Percentiles rank a stretch among this genome's conserved stretches.
These are phyloP conservation scores for Patella pellucida DNA, from an alignment of 2,888 invertebrate species.

Conservation along the genomic window DNA sequence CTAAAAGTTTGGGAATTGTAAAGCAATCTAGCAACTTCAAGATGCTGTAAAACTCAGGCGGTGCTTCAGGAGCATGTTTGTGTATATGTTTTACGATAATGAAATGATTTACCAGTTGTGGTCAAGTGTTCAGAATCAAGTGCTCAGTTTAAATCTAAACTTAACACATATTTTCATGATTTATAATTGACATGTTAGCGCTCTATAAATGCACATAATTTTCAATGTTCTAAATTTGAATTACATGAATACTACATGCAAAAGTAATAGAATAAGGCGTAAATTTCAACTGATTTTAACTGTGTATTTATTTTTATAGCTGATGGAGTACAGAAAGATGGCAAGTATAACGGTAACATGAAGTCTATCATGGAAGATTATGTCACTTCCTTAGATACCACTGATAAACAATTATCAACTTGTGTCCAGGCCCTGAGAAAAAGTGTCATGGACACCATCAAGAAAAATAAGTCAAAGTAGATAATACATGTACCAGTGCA, in stretches of 20 bases:
- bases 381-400: constrained; percentile 33
- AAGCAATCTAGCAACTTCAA: too few relatives aligned
- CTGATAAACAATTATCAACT: constrained; percentile 38
- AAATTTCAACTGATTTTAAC: constrained; percentile 13
- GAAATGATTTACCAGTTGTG: too few relatives aligned
- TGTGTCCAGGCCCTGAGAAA: constrained; percentile 42
- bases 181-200: too few relatives aligned
- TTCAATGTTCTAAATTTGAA: not conserved
- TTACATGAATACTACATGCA: not conserved
- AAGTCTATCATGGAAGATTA: constrained; percentile 39
- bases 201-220: not conserved
- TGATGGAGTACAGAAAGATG: constrained; percentile 12
- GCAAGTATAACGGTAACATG: constrained; percentile 28
- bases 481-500: not conserved
- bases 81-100: too few relatives aligned
- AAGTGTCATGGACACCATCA: constrained; percentile 44
- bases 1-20: too few relatives aligned
- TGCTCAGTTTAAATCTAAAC: too few relatives aligned
- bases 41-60: too few relatives aligned
- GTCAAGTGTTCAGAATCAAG: too few relatives aligned
- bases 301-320: constrained; percentile 14
- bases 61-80: too few relatives aligned
- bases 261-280: not conserved
- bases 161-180: too few relatives aligned
- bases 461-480: constrained; percentile 29